These are phyloP conservation scores for Anniella stebbinsi DNA, from an alignment of 2,797 vertebrate genomes.

Conservation along the genomic window DNA sequence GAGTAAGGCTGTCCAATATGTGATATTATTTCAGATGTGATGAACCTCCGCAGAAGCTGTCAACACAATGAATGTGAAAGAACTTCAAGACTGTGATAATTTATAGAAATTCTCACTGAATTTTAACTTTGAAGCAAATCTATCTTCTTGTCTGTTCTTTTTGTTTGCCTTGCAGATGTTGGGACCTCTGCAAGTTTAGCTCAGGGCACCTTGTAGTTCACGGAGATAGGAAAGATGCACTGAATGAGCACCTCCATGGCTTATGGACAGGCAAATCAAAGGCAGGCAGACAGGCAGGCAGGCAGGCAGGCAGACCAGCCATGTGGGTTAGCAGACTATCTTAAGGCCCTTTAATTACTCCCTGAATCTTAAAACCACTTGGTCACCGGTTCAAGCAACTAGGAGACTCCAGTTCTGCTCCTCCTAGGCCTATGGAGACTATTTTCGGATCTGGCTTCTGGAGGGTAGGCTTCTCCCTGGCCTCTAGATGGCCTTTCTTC, in stretches of 20 bases:
- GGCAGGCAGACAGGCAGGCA: too few species aligned
- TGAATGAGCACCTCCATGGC: too few species aligned
- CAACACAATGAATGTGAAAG: slow-evolving; percentile 42
- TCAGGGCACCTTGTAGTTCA: background rate
- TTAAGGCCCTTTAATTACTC: background rate
- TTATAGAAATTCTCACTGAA: slow-evolving; percentile 36
- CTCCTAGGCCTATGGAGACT: background rate
- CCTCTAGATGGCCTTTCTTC: background rate
- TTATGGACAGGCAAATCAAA: background rate
- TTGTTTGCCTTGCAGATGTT: background rate
- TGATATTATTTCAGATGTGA: slow-evolving; percentile 43
- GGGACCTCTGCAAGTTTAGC: background rate
- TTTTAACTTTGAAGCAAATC: background rate
- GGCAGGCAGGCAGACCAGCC: background rate
- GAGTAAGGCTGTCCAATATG: slow-evolving; percentile 51
- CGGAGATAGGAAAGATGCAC: background rate
- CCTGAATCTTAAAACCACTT: background rate
- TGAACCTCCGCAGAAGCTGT: slow-evolving; percentile 60
- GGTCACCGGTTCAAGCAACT: background rate
- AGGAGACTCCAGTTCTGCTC: background rate
- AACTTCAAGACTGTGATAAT: slow-evolving; percentile 34
- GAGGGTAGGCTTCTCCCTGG: background rate
- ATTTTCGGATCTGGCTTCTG: background rate
- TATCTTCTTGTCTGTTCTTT: background rate
- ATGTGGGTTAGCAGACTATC: background rate